Conservation (phyloP, 2,888 invertebrate species). For the Ennomos quercinarius region DNA sequence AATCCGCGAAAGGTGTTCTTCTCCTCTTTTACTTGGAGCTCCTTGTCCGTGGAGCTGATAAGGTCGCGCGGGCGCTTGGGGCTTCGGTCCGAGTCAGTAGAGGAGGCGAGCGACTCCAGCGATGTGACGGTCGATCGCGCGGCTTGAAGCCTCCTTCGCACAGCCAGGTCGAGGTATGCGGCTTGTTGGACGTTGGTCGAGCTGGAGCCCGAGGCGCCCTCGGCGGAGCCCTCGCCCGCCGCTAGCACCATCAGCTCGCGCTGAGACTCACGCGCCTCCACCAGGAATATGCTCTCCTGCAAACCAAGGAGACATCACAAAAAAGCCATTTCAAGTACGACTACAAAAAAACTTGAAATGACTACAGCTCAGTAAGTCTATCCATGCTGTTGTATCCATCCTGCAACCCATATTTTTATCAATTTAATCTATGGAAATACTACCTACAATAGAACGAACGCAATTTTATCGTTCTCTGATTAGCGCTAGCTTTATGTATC, state of each 20-base stretch:
- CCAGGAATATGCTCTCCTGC: conserved; percentile 92
- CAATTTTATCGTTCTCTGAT: no score
- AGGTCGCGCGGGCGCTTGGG: conserved; percentile 58
- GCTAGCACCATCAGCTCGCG: conserved; percentile 83
- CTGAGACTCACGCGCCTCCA: conserved; percentile 92
- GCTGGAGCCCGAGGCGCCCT: conserved; percentile 38
- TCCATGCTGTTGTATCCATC: no score
- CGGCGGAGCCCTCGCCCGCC: conserved; percentile 54
- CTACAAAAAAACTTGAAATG: no score
- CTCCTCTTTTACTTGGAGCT: conserved; percentile 71
- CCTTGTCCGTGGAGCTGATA: conserved; percentile 60
- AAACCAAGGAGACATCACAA: conserved; percentile 20
- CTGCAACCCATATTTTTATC: no score
- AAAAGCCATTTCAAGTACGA: no score
- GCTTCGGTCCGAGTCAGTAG: conserved; percentile 58
- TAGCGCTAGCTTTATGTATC: no score
- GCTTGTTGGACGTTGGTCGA: conserved; percentile 21
- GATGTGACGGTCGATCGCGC: conserved; percentile 83
- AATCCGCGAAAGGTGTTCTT: conserved; percentile 59
- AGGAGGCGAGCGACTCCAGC: conserved; percentile 80
- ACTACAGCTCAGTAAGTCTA: no score
- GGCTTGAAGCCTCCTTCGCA: conserved; percentile 53
- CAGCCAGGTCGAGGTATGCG: conserved; percentile 61
- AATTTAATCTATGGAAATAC: no score
- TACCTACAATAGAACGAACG: no score